Evolutionary conservation across 2,113 vertebrate genomes (phyloP).

Genomic region (Pangasianodon gigas): DNA sequence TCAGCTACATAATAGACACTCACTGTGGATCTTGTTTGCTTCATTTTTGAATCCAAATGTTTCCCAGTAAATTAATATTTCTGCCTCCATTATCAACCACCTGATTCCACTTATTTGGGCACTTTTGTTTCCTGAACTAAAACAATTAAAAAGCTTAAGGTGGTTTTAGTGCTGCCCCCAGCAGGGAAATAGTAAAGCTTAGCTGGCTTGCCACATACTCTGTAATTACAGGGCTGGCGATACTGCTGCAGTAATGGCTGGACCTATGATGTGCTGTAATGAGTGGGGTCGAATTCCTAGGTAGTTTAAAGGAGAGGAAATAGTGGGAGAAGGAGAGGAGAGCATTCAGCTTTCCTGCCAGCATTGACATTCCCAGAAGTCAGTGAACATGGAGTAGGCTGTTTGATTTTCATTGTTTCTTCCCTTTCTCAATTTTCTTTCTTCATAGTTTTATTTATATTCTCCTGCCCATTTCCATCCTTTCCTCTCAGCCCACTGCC

Average conservation of each 20-base stretch:
- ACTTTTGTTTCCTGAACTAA: background rate
- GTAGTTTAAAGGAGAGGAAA: background rate
- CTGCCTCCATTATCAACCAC: background rate
- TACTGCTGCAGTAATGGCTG: background rate
- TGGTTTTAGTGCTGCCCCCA: background rate
- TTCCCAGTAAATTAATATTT: constrained; percentile 10
- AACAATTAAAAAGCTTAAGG: background rate
- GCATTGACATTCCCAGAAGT: background rate
- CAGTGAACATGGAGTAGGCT: background rate
- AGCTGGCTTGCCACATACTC: constrained; percentile 4
- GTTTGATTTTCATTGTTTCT: background rate
- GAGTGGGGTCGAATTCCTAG: background rate
- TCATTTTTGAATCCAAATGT: background rate
- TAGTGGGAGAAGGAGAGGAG: background rate
- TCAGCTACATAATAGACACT: constrained; percentile 15
- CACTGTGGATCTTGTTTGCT: background rate
- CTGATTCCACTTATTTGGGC: constrained; percentile 27
- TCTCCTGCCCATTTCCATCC: no score
- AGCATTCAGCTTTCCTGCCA: constrained; percentile 8
- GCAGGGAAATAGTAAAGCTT: background rate
- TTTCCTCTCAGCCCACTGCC: no score
- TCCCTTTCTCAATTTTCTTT: no score
- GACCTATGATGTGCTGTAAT: background rate
- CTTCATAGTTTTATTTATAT: no score
- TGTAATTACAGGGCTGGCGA: background rate